A percentile compares a stretch with the other conserved stretches of the same genome.
Conservation (phyloP, 2,797 vertebrate genomes). For the Melanotaenia maccullochi region DNA sequence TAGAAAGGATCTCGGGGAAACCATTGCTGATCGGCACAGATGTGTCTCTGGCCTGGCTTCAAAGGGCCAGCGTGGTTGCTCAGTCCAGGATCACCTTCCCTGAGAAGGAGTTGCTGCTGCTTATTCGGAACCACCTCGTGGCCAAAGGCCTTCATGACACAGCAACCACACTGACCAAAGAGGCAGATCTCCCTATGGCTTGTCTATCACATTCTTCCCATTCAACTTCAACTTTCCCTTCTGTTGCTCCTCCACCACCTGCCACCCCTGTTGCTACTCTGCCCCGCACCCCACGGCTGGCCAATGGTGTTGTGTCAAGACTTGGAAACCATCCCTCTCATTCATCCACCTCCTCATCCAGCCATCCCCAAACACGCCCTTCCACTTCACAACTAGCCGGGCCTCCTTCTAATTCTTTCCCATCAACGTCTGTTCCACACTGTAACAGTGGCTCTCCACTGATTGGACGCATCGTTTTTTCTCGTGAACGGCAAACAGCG, state of each 20-base stretch:
- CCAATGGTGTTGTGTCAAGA: slow-evolving; percentile 90
- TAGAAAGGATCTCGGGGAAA: slow-evolving; percentile 96
- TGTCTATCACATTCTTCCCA: slow-evolving; percentile 89
- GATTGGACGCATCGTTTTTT: slow-evolving; percentile 95
- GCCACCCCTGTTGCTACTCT: slow-evolving; percentile 87
- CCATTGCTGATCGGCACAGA: slow-evolving; percentile 94
- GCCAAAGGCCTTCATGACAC: slow-evolving; percentile 96
- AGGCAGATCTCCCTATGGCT: slow-evolving; percentile 96
- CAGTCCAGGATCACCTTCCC: slow-evolving; percentile 96
- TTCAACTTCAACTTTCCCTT: slow-evolving; percentile 85
- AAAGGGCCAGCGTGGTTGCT: slow-evolving; percentile 96
- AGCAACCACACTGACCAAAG: slow-evolving; percentile 90
- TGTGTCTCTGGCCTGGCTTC: slow-evolving; percentile 94
- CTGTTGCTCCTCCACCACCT: slow-evolving; percentile 80
- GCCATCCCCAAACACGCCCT: slow-evolving; percentile 86
- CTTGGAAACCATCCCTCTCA: slow-evolving; percentile 84
- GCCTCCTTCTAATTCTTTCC: slow-evolving; percentile 70
- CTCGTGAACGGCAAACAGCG: slow-evolving; percentile 89
- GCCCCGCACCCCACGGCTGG: slow-evolving; percentile 92
- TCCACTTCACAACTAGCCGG: slow-evolving; percentile 82
- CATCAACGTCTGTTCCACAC: slow-evolving; percentile 76
- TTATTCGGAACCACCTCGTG: slow-evolving; percentile 98
- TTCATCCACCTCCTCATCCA: slow-evolving; percentile 77
- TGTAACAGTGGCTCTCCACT: slow-evolving; percentile 85
- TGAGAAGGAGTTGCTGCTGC: slow-evolving; percentile 95